Conservation (phyloP, 2,888 invertebrate species). For the Cosmia pyralina region DNA sequence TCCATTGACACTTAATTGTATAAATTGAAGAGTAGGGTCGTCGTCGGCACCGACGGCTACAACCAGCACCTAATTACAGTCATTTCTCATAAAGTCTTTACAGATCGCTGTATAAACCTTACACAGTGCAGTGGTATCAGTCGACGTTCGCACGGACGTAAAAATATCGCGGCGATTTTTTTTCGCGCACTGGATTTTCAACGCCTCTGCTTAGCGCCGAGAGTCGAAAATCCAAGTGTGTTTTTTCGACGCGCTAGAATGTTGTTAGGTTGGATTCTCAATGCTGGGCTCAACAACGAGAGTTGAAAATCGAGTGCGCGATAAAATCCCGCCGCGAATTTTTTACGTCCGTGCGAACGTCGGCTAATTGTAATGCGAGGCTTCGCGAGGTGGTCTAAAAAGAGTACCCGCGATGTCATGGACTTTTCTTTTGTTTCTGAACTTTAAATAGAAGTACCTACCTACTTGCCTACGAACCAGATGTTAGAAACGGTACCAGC, state of each 20-base stretch:
- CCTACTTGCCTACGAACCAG: conserved; percentile 1
- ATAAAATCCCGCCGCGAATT: too few species aligned
- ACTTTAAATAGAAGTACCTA: conserved; percentile 43
- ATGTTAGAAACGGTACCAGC: conserved; percentile 27
- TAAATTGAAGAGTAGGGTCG: conserved; percentile 59
- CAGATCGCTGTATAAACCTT: conserved; percentile 2
- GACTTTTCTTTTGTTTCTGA: conserved; percentile 44
- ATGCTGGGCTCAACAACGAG: too few species aligned
- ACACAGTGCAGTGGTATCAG: conserved; percentile 2
- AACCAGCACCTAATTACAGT: conserved; percentile 54
- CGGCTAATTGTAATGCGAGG: conserved; percentile 24
- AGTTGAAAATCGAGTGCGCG: too few species aligned
- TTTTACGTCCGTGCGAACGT: too few species aligned
- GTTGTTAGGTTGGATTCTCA: too few species aligned
- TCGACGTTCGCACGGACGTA: too few species aligned
- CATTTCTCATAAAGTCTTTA: conserved; percentile 55
- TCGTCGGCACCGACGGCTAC: conserved; percentile 37
- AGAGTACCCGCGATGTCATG: conserved; percentile 1
- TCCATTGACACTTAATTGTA: conserved; percentile 64
- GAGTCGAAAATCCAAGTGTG: too few species aligned
- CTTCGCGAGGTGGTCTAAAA: conserved; percentile 16
- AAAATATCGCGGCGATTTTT: too few species aligned
- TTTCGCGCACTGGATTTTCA: too few species aligned
- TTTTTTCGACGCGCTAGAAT: too few species aligned
- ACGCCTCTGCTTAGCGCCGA: too few species aligned